Evolutionary conservation across 2,113 vertebrate species (phyloP).

Genomic region (Passer domesticus): DNA sequence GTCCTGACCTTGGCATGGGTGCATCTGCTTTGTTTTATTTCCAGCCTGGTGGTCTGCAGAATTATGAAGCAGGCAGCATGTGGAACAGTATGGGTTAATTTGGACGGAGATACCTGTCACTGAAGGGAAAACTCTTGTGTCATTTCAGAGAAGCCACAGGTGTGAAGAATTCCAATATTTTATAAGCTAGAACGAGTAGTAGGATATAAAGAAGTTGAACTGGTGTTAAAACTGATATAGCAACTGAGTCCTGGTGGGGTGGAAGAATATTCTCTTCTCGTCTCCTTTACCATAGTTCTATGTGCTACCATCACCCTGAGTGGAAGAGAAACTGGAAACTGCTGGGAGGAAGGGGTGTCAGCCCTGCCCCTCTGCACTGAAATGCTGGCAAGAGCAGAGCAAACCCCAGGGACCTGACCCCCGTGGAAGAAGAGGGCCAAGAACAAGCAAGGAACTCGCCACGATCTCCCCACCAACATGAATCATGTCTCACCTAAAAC

Average conservation of each 20-base stretch:
- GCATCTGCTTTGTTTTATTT: not conserved
- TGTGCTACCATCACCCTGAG: not conserved
- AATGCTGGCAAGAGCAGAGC: not conserved
- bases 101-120: not conserved
- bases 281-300: not conserved
- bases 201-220: not conserved
- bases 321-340: not conserved
- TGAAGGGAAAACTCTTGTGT: not conserved
- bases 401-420: not conserved
- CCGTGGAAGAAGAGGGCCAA: not conserved
- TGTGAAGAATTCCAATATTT: not conserved
- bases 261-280: not conserved
- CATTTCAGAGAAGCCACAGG: not conserved
- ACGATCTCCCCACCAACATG: fast-evolving
- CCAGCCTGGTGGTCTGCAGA: not conserved
- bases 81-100: not conserved
- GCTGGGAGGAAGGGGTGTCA: not conserved
- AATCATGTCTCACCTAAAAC: not conserved
- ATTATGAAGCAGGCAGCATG: not conserved
- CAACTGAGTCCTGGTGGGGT: not conserved
- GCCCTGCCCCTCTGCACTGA: not conserved
- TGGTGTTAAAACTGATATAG: not conserved
- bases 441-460: not conserved
- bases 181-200: not conserved
- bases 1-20: slow-evolving; percentile 16